Percentiles rank a stretch among this genome's conserved stretches.
Evolutionary conservation across 2,797 vertebrate species (phyloP).

Genomic region (Rhyacichthys aspro): DNA sequence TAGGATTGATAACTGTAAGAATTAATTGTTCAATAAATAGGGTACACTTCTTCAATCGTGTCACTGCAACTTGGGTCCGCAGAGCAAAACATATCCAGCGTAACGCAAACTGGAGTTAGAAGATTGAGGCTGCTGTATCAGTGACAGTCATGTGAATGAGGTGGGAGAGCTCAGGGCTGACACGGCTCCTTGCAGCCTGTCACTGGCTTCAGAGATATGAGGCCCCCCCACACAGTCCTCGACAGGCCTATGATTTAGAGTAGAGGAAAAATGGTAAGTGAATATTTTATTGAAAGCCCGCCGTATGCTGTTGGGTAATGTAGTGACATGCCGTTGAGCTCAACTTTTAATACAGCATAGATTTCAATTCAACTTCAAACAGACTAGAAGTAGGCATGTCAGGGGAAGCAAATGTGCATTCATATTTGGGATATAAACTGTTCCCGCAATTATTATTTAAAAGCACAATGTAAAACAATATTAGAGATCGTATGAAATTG

Average conservation of each 20-base stretch:
- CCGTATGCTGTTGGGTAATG: constrained; percentile 13
- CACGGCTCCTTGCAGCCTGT: constrained; percentile 26
- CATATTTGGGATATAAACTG: background rate
- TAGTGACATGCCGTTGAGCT: constrained; percentile 13
- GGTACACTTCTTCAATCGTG: background rate
- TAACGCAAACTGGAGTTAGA: constrained; percentile 29
- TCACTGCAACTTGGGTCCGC: background rate
- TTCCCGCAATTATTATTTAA: background rate
- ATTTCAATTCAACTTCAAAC: constrained; percentile 11
- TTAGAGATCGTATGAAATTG: background rate
- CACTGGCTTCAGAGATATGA: constrained; percentile 33
- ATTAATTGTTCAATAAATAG: background rate
- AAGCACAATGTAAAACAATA: background rate
- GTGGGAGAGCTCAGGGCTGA: constrained; percentile 35
- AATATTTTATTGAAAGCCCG: constrained; percentile 52
- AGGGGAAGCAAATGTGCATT: background rate
- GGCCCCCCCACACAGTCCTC: constrained; percentile 12
- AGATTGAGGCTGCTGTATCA: constrained; percentile 16
- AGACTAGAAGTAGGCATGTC: background rate
- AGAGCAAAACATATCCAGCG: constrained; percentile 1
- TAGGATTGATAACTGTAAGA: constrained; percentile 2
- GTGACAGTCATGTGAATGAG: constrained; percentile 25
- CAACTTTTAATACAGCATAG: constrained; percentile 13
- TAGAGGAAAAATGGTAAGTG: constrained; percentile 34
- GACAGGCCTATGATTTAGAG: constrained; percentile 43